Evolutionary conservation across 2,113 vertebrate genomes (phyloP).

Genomic region (Piprites chloris): DNA sequence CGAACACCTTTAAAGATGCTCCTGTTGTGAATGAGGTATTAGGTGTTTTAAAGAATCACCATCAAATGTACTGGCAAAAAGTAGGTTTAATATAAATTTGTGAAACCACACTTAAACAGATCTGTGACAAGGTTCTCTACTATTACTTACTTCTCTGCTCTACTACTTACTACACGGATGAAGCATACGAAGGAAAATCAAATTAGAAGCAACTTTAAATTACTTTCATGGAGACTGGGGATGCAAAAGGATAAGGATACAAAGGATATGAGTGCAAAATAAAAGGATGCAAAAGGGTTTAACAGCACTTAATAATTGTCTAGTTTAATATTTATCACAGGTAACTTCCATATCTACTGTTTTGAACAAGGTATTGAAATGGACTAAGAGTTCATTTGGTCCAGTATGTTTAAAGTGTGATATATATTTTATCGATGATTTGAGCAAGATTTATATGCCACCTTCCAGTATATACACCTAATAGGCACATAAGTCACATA

Average conservation of each 20-base stretch:
- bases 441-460: background rate
- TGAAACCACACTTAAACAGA: background rate
- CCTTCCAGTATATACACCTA: background rate
- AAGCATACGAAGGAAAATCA: background rate
- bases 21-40: background rate
- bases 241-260: background rate
- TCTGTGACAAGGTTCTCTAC: background rate
- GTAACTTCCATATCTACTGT: background rate
- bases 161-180: background rate
- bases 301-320: background rate
- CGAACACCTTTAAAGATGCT: background rate
- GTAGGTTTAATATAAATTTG: background rate
- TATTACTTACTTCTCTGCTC: background rate
- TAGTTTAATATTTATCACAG: background rate
- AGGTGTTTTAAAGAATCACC: background rate
- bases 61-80: background rate
- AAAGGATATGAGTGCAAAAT: background rate
- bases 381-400: background rate
- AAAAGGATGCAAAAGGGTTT: background rate
- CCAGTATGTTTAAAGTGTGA: background rate
- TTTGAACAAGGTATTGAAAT: background rate
- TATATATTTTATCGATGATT: background rate
- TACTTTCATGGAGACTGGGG: background rate
- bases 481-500: background rate
- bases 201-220: background rate